A percentile compares a stretch with the other conserved stretches of the same genome.
phyloP scores from a whole-genome alignment of 2,888 invertebrate genomes.

The Agrochola lota region DNA sequence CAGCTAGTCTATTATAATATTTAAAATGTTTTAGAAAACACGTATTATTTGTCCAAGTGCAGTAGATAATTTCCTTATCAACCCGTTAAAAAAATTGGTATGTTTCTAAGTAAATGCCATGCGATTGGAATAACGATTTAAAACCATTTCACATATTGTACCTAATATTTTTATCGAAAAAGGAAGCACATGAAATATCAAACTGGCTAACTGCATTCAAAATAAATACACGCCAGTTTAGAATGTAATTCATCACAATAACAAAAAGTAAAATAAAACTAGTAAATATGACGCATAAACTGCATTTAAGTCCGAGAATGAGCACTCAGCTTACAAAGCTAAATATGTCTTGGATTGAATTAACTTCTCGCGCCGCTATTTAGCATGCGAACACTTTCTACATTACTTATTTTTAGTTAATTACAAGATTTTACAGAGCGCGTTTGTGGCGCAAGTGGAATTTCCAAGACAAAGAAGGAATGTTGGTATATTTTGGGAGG shows the following conservation, averaged over 20 bases:
- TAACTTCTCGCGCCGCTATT: conserved; percentile 20
- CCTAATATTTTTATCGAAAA: background rate
- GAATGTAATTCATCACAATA: conserved; percentile 5
- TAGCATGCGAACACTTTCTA: conserved; percentile 18
- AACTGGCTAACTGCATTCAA: background rate
- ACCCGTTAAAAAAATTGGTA: no score
- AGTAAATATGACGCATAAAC: conserved; percentile 5
- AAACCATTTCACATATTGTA: background rate
- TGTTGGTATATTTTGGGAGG: background rate
- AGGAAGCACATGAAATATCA: background rate
- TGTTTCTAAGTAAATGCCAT: no score
- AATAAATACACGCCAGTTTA: conserved; percentile 6
- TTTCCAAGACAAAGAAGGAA: background rate
- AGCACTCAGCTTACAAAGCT: conserved; percentile 21
- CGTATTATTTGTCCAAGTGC: background rate
- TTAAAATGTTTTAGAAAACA: background rate
- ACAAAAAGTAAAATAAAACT: background rate
- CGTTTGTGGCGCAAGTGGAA: background rate
- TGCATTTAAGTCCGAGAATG: conserved; percentile 10
- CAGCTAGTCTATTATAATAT: no score
- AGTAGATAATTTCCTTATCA: background rate
- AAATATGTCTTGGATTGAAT: conserved; percentile 48
- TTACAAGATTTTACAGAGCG: conserved; percentile 22
- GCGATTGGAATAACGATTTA: no score
- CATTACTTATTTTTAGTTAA: conserved; percentile 37